Evolutionary conservation across 2,113 vertebrate species (phyloP).

Genomic region (Corapipo altera): DNA sequence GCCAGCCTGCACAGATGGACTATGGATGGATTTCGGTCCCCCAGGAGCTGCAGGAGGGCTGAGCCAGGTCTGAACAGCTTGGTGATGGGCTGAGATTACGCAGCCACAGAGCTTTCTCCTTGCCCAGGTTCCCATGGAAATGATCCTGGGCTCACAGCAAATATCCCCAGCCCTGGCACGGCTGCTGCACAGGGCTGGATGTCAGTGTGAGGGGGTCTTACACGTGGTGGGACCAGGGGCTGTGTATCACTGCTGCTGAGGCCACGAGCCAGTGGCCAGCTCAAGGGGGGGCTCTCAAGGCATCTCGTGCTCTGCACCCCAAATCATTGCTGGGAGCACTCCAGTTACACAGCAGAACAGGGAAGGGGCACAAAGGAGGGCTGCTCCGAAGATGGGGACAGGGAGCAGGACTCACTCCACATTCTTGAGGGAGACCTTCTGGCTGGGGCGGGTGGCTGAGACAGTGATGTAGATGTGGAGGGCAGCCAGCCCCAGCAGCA

Average conservation of each 20-base stretch:
- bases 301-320: rapidly evolving
- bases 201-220: background rate
- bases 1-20: background rate
- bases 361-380: background rate
- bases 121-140: background rate
- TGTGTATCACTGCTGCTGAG: background rate
- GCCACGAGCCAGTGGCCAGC: rapidly evolving
- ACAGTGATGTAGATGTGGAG: constrained; percentile 98
- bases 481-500: constrained; percentile 90
- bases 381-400: rapidly evolving
- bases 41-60: background rate
- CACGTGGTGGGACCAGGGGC: background rate
- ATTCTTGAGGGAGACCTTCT: constrained; percentile 97
- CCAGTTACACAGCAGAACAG: background rate
- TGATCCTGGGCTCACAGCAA: background rate
- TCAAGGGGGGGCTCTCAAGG: background rate
- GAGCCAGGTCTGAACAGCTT: background rate
- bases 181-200: rapidly evolving
- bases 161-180: background rate
- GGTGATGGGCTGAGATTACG: background rate
- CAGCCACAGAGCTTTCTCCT: background rate
- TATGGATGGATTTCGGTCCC: background rate
- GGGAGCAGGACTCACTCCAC: constrained; percentile 89
- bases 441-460: constrained; percentile 91
- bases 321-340: rapidly evolving